Conservation (phyloP, 2,113 vertebrate genomes). For the Laticauda colubrina region DNA sequence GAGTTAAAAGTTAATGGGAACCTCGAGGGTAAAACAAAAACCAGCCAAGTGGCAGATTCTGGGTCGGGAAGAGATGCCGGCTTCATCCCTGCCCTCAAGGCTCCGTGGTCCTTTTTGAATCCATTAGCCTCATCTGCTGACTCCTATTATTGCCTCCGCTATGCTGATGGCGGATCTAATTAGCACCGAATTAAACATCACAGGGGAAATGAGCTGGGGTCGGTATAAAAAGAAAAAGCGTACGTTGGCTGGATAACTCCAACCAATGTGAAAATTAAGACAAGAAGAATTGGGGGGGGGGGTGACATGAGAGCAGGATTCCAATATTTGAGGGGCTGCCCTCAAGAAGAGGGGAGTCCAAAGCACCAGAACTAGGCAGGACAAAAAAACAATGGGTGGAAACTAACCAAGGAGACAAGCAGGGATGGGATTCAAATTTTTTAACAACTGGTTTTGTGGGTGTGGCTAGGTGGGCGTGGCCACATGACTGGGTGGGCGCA, state of each 20-base stretch:
- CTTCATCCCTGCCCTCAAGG: neutral
- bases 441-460: no score
- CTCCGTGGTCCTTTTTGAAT: neutral
- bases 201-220: constrained; percentile 3
- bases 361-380: no score
- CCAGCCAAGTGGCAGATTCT: neutral
- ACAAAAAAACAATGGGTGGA: no score
- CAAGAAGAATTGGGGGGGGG: no score
- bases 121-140: constrained; percentile 8
- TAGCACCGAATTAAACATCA: neutral
- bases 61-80: neutral
- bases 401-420: no score
- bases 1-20: neutral
- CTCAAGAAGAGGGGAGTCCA: no score
- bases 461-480: no score
- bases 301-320: no score
- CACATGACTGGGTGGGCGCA: no score
- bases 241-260: neutral
- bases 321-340: no score
- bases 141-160: neutral
- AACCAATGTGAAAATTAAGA: neutral
- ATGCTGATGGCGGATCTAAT: constrained; percentile 4
- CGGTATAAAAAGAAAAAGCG: constrained; percentile 6
- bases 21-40: neutral
- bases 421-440: no score